Conservation (phyloP, 2,797 vertebrate genomes). For the Ctenopoma kingsleyae region DNA sequence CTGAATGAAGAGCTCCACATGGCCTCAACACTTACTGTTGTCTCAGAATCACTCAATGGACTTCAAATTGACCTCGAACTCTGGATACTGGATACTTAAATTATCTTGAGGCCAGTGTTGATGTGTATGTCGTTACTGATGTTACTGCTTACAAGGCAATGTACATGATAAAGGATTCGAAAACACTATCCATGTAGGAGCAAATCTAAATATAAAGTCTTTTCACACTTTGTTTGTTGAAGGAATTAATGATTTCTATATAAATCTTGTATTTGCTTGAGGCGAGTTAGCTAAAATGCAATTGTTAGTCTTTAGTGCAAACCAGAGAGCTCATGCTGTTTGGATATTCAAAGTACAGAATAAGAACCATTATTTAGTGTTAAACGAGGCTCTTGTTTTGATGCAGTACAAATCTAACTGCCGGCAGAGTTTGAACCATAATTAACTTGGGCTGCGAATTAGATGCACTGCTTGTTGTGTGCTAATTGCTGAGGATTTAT, state of each 20-base stretch:
- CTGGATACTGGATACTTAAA: conserved; percentile 43
- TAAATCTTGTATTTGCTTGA: conserved; percentile 49
- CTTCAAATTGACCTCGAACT: conserved; percentile 68
- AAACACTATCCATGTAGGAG: conserved; percentile 11
- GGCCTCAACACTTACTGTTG: conserved; percentile 48
- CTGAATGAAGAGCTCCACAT: conserved; percentile 57
- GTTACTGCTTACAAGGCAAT: conserved; percentile 7
- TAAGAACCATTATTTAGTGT: conserved; percentile 80
- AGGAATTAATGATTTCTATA: conserved; percentile 59
- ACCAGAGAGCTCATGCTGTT: conserved; percentile 55
- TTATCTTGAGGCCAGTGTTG: conserved; percentile 33
- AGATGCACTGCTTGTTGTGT: conserved; percentile 79
- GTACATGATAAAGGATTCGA: conserved; percentile 19
- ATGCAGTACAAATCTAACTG: conserved; percentile 81
- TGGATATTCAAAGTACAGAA: conserved; percentile 74
- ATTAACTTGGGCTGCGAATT: conserved; percentile 83
- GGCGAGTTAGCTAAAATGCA: conserved; percentile 54
- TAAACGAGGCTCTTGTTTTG: conserved; percentile 82
- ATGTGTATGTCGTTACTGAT: conserved; percentile 27
- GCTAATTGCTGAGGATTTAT: conserved; percentile 85
- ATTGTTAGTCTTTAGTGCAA: conserved; percentile 51
- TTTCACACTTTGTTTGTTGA: conserved; percentile 45
- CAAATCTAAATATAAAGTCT: conserved; percentile 19
- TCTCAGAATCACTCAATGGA: conserved; percentile 60
- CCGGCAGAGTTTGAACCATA: conserved; percentile 80